phyloP scores from a whole-genome alignment of 2,113 vertebrate genomes.

The Rhegmatorhina hoffmannsi region DNA sequence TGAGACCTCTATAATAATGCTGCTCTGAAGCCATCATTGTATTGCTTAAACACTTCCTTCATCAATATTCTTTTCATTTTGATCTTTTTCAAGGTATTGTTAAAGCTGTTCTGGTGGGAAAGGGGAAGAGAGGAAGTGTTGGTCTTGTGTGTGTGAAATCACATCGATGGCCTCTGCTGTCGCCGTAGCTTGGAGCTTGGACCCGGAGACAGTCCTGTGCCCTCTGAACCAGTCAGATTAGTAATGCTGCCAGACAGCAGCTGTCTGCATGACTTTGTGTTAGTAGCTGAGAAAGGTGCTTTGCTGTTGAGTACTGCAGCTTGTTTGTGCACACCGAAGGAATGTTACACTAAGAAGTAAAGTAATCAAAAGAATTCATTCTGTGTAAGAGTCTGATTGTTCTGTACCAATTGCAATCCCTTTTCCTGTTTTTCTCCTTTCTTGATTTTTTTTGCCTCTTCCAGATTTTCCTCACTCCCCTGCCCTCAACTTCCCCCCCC shows the following conservation, averaged over 20 bases:
- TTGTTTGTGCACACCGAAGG: neutral
- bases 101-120: neutral
- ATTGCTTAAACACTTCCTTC: neutral
- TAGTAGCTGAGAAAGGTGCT: neutral
- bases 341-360: neutral
- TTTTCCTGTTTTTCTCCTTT: neutral
- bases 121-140: fast-evolving
- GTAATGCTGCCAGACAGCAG: neutral
- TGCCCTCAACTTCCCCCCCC: neutral
- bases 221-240: neutral
- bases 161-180: neutral
- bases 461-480: neutral
- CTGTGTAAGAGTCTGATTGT: neutral
- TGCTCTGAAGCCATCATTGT: neutral
- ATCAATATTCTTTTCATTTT: neutral
- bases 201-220: neutral
- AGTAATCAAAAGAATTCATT: neutral
- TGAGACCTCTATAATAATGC: neutral
- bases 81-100: neutral
- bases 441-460: neutral
- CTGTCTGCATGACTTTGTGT: neutral
- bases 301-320: neutral
- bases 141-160: neutral
- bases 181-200: neutral
- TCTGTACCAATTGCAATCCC: neutral